Conservation (phyloP, 2,113 vertebrate species). For the Crotalus helleri region DNA sequence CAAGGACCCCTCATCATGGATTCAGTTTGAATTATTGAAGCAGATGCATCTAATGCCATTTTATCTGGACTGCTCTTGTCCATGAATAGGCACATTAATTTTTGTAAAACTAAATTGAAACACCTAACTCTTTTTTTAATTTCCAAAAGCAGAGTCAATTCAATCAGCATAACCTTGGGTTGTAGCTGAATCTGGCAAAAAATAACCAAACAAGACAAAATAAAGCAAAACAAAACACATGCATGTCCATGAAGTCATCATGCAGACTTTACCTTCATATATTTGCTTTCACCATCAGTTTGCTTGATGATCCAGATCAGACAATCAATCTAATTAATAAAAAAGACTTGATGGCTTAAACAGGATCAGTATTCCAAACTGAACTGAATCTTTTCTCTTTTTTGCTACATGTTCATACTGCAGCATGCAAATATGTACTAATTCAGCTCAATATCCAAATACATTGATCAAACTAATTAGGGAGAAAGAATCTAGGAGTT, state of each 20-base stretch:
- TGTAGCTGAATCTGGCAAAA: neutral
- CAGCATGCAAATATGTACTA: neutral
- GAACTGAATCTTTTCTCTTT: neutral
- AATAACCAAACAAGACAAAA: neutral
- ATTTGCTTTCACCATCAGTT: neutral
- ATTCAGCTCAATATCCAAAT: neutral
- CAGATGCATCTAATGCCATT: neutral
- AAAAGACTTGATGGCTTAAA: neutral
- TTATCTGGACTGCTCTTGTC: neutral
- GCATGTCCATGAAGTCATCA: neutral
- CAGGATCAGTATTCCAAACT: neutral
- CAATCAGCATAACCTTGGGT: neutral
- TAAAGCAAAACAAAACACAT: neutral
- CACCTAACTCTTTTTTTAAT: neutral
- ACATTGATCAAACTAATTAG: neutral
- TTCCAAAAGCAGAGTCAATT: neutral
- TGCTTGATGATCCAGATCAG: neutral
- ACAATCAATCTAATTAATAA: neutral
- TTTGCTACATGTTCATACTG: neutral
- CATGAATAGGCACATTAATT: neutral
- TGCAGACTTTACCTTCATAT: neutral
- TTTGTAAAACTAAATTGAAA: neutral
- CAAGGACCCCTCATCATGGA: neutral
- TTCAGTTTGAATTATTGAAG: neutral
- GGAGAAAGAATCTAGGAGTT: neutral